Percentiles rank a stretch among this genome's conserved stretches.
phyloP scores from a whole-genome alignment of 2,113 vertebrate genomes.

The Scomber scombrus region DNA sequence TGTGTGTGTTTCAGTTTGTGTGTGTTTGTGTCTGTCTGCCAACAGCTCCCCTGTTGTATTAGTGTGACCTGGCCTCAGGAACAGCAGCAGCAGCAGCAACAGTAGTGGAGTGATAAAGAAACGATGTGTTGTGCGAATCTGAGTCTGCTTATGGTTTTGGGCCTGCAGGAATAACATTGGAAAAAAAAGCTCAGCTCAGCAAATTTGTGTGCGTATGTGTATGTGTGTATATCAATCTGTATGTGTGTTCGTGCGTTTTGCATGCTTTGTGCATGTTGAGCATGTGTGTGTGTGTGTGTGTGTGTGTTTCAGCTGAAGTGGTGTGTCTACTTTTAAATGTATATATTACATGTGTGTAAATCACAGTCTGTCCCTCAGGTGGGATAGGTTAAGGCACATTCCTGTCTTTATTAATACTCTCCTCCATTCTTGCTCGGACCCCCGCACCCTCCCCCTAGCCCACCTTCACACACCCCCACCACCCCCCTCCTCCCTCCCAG shows the following conservation, averaged over 20 bases:
- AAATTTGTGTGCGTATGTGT: slow-evolving; percentile 58
- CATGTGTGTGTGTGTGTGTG: slow-evolving; percentile 5
- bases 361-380: slow-evolving; percentile 64
- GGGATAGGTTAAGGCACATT: slow-evolving; percentile 59
- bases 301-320: slow-evolving; percentile 30
- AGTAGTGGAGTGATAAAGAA: slow-evolving; percentile 77
- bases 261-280: slow-evolving; percentile 16
- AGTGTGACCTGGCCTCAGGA: slow-evolving; percentile 77
- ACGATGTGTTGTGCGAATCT: slow-evolving; percentile 80
- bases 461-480: slow-evolving; percentile 2
- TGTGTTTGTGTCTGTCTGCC: slow-evolving; percentile 38
- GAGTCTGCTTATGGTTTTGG: slow-evolving; percentile 76
- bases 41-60: slow-evolving; percentile 70
- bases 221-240: slow-evolving; percentile 24
- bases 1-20: slow-evolving; percentile 2
- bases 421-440: slow-evolving; percentile 43
- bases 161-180: slow-evolving; percentile 77
- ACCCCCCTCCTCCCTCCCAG: slow-evolving; percentile 46
- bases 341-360: slow-evolving; percentile 59
- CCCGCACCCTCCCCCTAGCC: slow-evolving; percentile 31
- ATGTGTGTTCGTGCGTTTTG: slow-evolving; percentile 11
- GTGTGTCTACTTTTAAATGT: slow-evolving; percentile 61
- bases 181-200: slow-evolving; percentile 69
- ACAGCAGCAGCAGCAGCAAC: slow-evolving; percentile 68
- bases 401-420: slow-evolving; percentile 80